Conservation (phyloP, 2,113 vertebrate genomes). For the Ptilonorhynchus violaceus region DNA sequence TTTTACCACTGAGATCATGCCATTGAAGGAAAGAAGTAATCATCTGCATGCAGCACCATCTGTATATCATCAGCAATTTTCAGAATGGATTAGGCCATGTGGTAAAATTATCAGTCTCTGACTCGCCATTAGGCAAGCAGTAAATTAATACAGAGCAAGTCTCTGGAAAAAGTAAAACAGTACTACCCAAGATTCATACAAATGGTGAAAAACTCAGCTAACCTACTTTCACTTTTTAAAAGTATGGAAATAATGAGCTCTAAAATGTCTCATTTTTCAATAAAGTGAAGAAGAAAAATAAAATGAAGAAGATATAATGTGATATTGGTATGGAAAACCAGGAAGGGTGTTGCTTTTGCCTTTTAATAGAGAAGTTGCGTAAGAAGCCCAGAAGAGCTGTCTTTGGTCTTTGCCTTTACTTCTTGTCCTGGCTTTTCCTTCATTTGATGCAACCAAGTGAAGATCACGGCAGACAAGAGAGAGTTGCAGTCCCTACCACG, state of each 20-base stretch:
- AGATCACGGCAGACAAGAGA: background rate
- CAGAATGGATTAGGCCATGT: background rate
- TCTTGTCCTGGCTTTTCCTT: background rate
- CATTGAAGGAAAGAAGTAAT: background rate
- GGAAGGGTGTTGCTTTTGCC: background rate
- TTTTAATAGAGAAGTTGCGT: background rate
- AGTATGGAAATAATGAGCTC: background rate
- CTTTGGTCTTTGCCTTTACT: background rate
- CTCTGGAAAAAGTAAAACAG: background rate
- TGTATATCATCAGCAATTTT: background rate
- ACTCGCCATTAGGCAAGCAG: background rate
- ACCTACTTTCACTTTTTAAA: background rate
- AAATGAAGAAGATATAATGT: background rate
- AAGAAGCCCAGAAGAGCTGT: background rate
- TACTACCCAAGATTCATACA: background rate
- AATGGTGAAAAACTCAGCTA: background rate
- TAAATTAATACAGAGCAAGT: background rate
- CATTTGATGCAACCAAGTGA: background rate
- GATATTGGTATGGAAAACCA: background rate
- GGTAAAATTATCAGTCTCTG: background rate
- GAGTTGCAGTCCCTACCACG: background rate
- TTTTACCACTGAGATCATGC: background rate
- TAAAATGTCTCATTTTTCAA: background rate
- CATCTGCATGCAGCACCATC: background rate
- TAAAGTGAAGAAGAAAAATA: background rate